Percentiles rank a stretch among this genome's conserved stretches.
These are phyloP conservation scores for Polydrusus cervinus DNA, from an alignment of 2,888 invertebrate genomes.

Conservation along the genomic window DNA sequence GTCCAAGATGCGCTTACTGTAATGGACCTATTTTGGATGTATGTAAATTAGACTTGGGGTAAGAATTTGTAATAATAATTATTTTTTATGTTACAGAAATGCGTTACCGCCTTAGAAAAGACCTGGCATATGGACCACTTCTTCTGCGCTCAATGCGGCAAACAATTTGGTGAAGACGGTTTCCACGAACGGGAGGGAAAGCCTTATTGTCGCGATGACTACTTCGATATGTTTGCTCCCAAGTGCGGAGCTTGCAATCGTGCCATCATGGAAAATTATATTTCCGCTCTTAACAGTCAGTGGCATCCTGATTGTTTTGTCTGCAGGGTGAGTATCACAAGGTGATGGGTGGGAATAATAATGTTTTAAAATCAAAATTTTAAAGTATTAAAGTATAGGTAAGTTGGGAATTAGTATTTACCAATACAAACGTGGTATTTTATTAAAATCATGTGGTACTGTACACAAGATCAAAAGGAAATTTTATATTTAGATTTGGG, in stretches of 20 bases:
- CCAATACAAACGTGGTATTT: too few relatives aligned
- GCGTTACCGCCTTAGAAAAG: slow-evolving; percentile 97
- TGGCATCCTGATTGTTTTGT: slow-evolving; percentile 99
- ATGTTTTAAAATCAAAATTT: neutral
- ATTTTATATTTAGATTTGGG: too few relatives aligned
- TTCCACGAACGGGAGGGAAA: slow-evolving; percentile 98
- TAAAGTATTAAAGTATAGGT: neutral
- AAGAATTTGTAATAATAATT: neutral
- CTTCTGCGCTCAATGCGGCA: slow-evolving; percentile 98
- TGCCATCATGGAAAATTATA: slow-evolving; percentile 98
- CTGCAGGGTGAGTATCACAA: slow-evolving; percentile 88
- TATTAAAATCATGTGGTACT: too few relatives aligned
- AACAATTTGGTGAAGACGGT: slow-evolving; percentile 97
- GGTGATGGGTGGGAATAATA: slow-evolving; percentile 23
- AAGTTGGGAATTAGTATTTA: too few relatives aligned
- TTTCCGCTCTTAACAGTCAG: slow-evolving; percentile 96
- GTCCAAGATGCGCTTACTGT: slow-evolving; percentile 98
- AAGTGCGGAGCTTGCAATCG: slow-evolving; percentile 97
- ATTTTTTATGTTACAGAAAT: slow-evolving; percentile 84
- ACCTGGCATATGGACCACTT: slow-evolving; percentile 99
- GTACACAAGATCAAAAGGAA: too few relatives aligned
- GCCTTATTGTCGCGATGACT: slow-evolving; percentile 96
- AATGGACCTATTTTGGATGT: slow-evolving; percentile 99
- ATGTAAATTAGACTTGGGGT: slow-evolving; percentile 59
- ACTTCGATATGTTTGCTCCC: slow-evolving; percentile 98